Percentiles rank a stretch among this genome's conserved stretches.
Evolutionary conservation across 2,888 invertebrate genomes (phyloP).

Genomic region (Pheosia tremula): DNA sequence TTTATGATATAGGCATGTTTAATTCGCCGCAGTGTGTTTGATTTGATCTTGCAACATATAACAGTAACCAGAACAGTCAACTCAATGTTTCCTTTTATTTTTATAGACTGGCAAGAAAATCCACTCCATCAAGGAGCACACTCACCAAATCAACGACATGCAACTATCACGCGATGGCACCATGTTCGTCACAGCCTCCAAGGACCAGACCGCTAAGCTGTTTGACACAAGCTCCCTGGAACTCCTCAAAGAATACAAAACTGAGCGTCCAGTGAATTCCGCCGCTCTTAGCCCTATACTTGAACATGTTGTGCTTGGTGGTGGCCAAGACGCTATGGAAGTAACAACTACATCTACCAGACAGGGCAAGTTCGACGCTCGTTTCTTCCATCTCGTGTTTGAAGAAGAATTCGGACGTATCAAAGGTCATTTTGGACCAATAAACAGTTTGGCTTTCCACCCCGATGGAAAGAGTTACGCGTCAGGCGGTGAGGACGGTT

Average conservation of each 20-base stretch:
- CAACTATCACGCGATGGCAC: constrained; percentile 96
- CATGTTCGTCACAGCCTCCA: constrained; percentile 98
- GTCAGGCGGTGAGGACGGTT: constrained; percentile 99
- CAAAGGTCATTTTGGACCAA: constrained; percentile 99
- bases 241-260: constrained; percentile 97
- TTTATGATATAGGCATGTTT: neutral
- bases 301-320: constrained; percentile 98
- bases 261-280: constrained; percentile 98
- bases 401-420: constrained; percentile 98
- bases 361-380: constrained; percentile 98
- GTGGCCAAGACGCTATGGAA: constrained; percentile 99
- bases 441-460: constrained; percentile 99
- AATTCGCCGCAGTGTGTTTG: too few relatives aligned
- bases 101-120: constrained; percentile 92
- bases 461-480: constrained; percentile 98
- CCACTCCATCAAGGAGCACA: constrained; percentile 92
- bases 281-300: constrained; percentile 97
- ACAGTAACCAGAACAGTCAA: neutral
- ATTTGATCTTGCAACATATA: neutral
- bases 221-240: constrained; percentile 95
- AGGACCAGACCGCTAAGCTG: constrained; percentile 97
- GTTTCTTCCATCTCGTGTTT: constrained; percentile 97
- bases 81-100: constrained; percentile 4
- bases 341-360: constrained; percentile 97
- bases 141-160: constrained; percentile 96